phyloP scores from a whole-genome alignment of 2,113 vertebrate genomes.

The Tyrannus savana region DNA sequence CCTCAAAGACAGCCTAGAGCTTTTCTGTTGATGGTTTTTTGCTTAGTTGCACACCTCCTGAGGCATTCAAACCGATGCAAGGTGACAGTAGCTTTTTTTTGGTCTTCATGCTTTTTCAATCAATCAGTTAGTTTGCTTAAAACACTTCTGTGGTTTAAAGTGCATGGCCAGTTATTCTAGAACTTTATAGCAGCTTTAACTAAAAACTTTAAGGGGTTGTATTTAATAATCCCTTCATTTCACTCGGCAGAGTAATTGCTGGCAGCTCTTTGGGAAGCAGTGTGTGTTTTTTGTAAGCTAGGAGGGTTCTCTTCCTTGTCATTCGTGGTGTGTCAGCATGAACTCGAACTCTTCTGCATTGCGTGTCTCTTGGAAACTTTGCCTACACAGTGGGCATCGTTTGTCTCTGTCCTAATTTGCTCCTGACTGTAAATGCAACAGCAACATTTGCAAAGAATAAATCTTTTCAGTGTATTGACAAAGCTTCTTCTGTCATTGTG shows the following conservation, averaged over 20 bases:
- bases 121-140: not conserved
- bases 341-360: not conserved
- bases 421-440: not conserved
- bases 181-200: not conserved
- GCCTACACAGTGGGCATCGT: not conserved
- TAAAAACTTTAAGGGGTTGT: not conserved
- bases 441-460: slow-evolving; percentile 8
- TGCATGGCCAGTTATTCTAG: not conserved
- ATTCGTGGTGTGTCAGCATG: not conserved
- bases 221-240: not conserved
- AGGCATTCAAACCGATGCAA: not conserved
- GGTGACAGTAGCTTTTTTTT: not conserved
- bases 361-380: not conserved
- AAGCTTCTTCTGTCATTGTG: slow-evolving; percentile 43
- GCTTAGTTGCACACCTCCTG: not conserved
- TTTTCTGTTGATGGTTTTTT: not conserved
- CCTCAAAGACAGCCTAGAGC: not conserved
- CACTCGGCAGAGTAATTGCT: not conserved
- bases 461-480: slow-evolving; percentile 44
- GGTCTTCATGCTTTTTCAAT: not conserved
- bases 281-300: not conserved
- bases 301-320: not conserved
- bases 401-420: slow-evolving; percentile 12
- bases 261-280: not conserved
- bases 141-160: not conserved